Conservation (phyloP, 2,113 vertebrate genomes). For the Ochotona curzoniae region DNA sequence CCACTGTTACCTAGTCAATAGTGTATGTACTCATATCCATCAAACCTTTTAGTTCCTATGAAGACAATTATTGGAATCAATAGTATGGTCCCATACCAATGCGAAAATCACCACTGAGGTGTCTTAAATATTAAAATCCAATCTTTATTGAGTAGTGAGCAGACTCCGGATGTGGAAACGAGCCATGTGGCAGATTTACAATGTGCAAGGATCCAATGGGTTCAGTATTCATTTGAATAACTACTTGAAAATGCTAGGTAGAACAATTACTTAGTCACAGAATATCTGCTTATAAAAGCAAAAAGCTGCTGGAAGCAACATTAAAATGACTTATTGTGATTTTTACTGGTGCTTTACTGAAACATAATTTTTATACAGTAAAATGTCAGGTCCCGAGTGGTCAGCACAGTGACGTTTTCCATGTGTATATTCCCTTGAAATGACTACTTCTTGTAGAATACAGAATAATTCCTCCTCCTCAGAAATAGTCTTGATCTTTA, state of each 20-base stretch:
- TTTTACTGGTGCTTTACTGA: constrained; percentile 27
- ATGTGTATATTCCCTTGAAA: background rate
- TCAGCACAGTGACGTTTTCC: background rate
- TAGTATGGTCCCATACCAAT: background rate
- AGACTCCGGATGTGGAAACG: background rate
- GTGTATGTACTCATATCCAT: background rate
- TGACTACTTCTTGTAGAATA: background rate
- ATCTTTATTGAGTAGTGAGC: background rate
- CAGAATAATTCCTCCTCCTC: background rate
- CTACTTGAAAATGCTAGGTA: constrained; percentile 54
- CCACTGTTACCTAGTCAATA: background rate
- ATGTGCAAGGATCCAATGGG: background rate
- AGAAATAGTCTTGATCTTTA: constrained; percentile 44
- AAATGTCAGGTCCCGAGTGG: constrained; percentile 55
- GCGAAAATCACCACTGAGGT: background rate
- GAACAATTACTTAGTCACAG: constrained; percentile 62
- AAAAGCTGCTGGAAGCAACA: constrained; percentile 52
- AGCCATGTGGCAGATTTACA: constrained; percentile 25
- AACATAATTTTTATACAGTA: constrained; percentile 50
- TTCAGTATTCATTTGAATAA: constrained; percentile 54
- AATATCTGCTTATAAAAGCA: constrained; percentile 65
- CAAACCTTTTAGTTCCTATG: background rate
- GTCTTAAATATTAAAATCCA: constrained; percentile 35
- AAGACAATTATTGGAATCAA: background rate
- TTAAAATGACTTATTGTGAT: constrained; percentile 52